phyloP scores from a whole-genome alignment of 1,140 invertebrate genomes.

The Cylas formicarius region DNA sequence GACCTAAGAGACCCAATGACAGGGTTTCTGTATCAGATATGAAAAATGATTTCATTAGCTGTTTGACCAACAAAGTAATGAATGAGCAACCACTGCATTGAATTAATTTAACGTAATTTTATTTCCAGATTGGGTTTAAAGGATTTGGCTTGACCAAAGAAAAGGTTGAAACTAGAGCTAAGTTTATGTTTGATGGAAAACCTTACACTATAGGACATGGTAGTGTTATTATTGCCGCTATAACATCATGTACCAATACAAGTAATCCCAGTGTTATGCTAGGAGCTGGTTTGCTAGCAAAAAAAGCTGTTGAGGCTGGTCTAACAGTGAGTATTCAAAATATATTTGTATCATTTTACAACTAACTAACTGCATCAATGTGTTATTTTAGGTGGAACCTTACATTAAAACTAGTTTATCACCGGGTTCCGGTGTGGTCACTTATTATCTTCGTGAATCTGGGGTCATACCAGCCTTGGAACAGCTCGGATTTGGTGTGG shows the following conservation, averaged over 20 bases:
- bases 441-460: constrained; percentile 82
- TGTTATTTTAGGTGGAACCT: constrained; percentile 58
- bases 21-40: constrained; percentile 84
- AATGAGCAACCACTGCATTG: constrained; percentile 4
- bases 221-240: constrained; percentile 93
- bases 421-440: constrained; percentile 95
- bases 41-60: constrained; percentile 82
- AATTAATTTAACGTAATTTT: constrained; percentile 15
- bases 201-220: constrained; percentile 85
- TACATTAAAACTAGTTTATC: constrained; percentile 96
- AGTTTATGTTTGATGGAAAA: constrained; percentile 73
- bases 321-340: constrained; percentile 46
- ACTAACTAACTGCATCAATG: not conserved
- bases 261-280: constrained; percentile 97
- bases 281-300: constrained; percentile 86
- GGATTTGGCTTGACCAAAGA: constrained; percentile 77
- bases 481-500: constrained; percentile 81
- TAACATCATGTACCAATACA: constrained; percentile 97
- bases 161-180: constrained; percentile 56
- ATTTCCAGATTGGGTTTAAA: constrained; percentile 81
- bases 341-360: constrained; percentile 1
- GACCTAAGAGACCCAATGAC: constrained; percentile 96
- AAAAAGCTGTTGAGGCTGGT: constrained; percentile 90
- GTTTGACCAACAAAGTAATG: constrained; percentile 82
- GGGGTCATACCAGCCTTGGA: constrained; percentile 83